These are phyloP conservation scores for Halichondria panicea DNA, from an alignment of 37 sponge, comb jelly and placozoan species.

Conservation along the genomic window DNA sequence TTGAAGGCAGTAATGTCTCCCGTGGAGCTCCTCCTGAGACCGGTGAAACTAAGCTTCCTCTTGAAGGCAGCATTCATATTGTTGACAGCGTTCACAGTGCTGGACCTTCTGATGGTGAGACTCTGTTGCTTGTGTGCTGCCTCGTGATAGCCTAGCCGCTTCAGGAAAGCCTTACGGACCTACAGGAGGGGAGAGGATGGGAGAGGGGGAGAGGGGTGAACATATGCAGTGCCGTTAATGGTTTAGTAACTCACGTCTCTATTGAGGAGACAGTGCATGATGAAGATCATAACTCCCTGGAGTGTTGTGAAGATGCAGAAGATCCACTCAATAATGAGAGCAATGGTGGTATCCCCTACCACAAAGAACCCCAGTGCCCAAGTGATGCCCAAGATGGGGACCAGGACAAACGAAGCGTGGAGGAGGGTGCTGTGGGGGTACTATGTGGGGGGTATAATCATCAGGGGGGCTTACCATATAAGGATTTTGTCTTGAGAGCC, in stretches of 20 bases:
- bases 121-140: constrained; percentile 32
- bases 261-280: constrained; percentile 71
- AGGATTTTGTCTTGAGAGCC: constrained; percentile 15
- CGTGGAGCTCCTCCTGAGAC: neutral
- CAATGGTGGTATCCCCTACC: constrained; percentile 17
- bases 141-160: constrained; percentile 25
- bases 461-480: constrained; percentile 18
- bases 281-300: constrained; percentile 78
- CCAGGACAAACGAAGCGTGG: constrained; percentile 53
- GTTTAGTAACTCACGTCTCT: constrained; percentile 46
- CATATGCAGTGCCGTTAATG: neutral
- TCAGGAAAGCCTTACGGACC: constrained; percentile 56
- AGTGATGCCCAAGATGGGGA: constrained; percentile 70
- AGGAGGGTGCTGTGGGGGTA: constrained; percentile 35
- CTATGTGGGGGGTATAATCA: neutral
- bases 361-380: constrained; percentile 76
- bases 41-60: neutral
- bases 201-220: neutral
- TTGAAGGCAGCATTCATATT: constrained; percentile 2
- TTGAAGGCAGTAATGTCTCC: constrained; percentile 5
- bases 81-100: neutral
- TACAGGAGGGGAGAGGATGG: constrained; percentile 1
- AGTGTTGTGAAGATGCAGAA: constrained; percentile 63
- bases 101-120: neutral
- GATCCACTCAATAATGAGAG: constrained; percentile 55